Base-by-base conservation (phyloP, 2,113 vertebrate genomes). In the Prunella fulvescens region DNA sequence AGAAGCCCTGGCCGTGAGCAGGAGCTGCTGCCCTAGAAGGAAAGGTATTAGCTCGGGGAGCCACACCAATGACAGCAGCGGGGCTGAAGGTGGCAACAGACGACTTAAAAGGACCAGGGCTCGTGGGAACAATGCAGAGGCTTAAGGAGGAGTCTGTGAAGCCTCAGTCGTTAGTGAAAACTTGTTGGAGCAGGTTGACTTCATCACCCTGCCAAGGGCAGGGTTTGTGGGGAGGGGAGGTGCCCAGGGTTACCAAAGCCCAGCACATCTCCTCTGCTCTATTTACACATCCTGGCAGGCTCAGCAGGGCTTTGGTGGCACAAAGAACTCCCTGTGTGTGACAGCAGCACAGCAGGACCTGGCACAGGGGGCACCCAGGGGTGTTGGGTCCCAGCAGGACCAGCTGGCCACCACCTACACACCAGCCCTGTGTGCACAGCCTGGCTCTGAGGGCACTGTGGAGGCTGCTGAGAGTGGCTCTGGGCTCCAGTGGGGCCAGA, bases 381-480 rank as follows among this genome's bases (percentile, higher is more conserved):
- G 33, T 10, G 3, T 11, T 58, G 0, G 14, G 31, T 28, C 8
- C 47, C 31, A 20, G 26, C 45, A 26, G 42, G 35, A 11, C 3
- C 53, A 23, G 54, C 64, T 47, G 12, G 0, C 6, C 25, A 37
- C 37, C 6, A 2, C 6, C 50, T 15, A 0, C 54, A 54, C 40
- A 22, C 4, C 4, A 0, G 13, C 53, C 3, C 31, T n/a, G 26
- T 4, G 42, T 12, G 42, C 42, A 44, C 73, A 64, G 64, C 28
- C 69, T 0, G 0, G 61, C 61, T 42, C 62, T 6, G 11, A 13
- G 1, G 66, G 18, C 48, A 7, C 44, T 0, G 0, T 15, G n/a
- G 58, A 28, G 6, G 71, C 0, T 61, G 57, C 50, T 42, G 33
- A 3, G 17, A 24, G 77, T 4, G 62, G 40, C 7, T 1, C 56